Evolutionary conservation across 2,113 vertebrate species (phyloP).

Genomic region (Bucco capensis): DNA sequence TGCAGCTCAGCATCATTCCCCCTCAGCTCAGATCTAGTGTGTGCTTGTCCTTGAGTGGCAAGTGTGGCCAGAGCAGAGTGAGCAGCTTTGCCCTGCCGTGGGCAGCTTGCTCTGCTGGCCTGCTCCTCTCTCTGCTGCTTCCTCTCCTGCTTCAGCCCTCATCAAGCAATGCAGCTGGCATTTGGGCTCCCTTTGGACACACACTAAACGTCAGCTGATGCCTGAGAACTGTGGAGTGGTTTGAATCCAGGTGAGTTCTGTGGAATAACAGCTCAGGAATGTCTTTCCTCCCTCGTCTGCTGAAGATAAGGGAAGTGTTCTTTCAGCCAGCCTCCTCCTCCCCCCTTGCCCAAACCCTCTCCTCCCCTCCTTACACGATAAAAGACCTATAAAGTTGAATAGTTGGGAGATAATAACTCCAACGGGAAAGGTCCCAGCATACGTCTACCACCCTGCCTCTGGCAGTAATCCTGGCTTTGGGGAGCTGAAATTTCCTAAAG

Average conservation of each 20-base stretch:
- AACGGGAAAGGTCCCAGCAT: slow-evolving; percentile 67
- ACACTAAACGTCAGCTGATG: background rate
- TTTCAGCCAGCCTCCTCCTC: background rate
- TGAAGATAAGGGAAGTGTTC: background rate
- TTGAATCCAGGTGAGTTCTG: slow-evolving; percentile 56
- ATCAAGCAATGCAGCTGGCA: background rate
- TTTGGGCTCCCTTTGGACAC: background rate
- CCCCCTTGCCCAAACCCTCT: background rate
- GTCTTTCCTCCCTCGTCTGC: slow-evolving; percentile 26
- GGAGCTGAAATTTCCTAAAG: slow-evolving; percentile 87
- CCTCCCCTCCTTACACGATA: slow-evolving; percentile 19
- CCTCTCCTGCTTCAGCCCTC: too few relatives aligned
- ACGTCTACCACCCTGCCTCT: slow-evolving; percentile 76
- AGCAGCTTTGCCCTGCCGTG: background rate
- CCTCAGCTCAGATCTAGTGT: background rate
- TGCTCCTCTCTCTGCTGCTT: too few relatives aligned
- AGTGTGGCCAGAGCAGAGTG: background rate
- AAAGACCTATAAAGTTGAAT: slow-evolving; percentile 80
- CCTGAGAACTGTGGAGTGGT: background rate
- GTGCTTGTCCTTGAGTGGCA: background rate
- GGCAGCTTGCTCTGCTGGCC: background rate
- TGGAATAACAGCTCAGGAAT: background rate
- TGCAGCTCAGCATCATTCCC: background rate
- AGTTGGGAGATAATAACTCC: slow-evolving; percentile 75
- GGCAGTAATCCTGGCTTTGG: slow-evolving; percentile 88